Evolutionary conservation across 2,888 invertebrate genomes (phyloP).

Genomic region (Gymnosoma rotundatum): DNA sequence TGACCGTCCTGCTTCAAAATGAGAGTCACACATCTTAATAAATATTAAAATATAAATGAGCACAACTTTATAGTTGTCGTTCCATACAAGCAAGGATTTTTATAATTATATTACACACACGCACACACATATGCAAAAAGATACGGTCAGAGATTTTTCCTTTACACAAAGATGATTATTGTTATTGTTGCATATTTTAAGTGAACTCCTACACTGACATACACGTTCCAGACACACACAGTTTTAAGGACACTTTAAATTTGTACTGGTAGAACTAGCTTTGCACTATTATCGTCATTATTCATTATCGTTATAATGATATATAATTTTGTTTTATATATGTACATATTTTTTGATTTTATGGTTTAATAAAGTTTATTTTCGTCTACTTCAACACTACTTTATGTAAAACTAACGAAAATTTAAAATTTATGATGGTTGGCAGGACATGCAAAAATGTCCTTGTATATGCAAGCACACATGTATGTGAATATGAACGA

Average conservation of each 20-base stretch:
- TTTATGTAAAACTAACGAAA: neutral
- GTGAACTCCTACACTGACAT: constrained; percentile 24
- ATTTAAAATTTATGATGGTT: constrained; percentile 31
- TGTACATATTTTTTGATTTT: constrained; percentile 18
- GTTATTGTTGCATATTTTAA: constrained; percentile 74
- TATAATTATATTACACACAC: constrained; percentile 22
- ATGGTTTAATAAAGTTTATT: constrained; percentile 40
- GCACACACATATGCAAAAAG: neutral
- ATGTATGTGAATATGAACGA: neutral
- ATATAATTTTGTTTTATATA: constrained; percentile 27
- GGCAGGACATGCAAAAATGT: constrained; percentile 17
- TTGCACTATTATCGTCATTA: constrained; percentile 47
- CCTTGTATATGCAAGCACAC: neutral
- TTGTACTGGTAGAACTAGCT: constrained; percentile 13
- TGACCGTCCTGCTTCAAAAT: constrained; percentile 65
- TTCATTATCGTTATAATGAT: constrained; percentile 71
- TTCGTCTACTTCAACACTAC: constrained; percentile 32
- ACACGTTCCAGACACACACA: neutral
- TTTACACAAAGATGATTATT: constrained; percentile 46
- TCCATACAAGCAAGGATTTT: neutral
- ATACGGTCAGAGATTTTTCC: constrained; percentile 11
- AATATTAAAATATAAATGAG: constrained; percentile 72
- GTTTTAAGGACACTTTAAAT: constrained; percentile 24
- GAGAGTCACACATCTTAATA: constrained; percentile 69
- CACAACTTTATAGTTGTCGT: neutral